phyloP scores from a whole-genome alignment of 1,140 invertebrate species.

The Aphaenogaster rudis region DNA sequence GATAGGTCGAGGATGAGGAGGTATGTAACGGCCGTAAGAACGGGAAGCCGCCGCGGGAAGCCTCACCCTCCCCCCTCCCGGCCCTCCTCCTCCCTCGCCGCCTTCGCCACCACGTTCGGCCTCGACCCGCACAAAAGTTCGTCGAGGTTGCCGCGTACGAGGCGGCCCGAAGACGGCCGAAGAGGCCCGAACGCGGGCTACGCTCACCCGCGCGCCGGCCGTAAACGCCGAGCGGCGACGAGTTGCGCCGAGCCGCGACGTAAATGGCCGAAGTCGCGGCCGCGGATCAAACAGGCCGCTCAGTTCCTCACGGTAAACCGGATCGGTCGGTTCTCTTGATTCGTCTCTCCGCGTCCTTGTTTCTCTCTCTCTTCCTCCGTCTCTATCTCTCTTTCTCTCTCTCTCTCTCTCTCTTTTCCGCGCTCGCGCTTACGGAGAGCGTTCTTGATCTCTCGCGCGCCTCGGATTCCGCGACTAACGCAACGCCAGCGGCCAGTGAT shows the following conservation, averaged over 20 bases:
- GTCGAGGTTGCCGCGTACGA: conserved; percentile 68
- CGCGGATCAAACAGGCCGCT: conserved; percentile 59
- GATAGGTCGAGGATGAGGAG: conserved; percentile 27
- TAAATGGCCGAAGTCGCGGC: conserved; percentile 7
- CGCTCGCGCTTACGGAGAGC: conserved; percentile 35
- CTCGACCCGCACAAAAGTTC: conserved; percentile 76
- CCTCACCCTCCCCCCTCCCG: not conserved
- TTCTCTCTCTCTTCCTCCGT: not conserved
- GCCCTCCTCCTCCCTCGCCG: not conserved
- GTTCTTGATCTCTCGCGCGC: conserved; percentile 27
- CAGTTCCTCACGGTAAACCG: conserved; percentile 83
- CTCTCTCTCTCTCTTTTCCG: not conserved
- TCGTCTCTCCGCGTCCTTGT: conserved; percentile 33
- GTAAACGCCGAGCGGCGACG: conserved; percentile 14
- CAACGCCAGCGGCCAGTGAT: conserved; percentile 35
- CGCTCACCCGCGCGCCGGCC: conserved; percentile 25
- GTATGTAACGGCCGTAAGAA: conserved; percentile 46
- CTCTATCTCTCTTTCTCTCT: not conserved
- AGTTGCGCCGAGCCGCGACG: conserved; percentile 22
- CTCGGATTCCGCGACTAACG: conserved; percentile 45
- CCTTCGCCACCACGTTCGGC: conserved; percentile 53
- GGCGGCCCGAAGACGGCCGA: conserved; percentile 71
- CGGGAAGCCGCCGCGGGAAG: conserved; percentile 54
- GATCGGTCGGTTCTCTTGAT: conserved; percentile 72
- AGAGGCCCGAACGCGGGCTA: conserved; percentile 48